A percentile compares a stretch with the other conserved stretches of the same genome.
Conservation (phyloP, 2,113 vertebrate species). For the Pitta sordida region DNA sequence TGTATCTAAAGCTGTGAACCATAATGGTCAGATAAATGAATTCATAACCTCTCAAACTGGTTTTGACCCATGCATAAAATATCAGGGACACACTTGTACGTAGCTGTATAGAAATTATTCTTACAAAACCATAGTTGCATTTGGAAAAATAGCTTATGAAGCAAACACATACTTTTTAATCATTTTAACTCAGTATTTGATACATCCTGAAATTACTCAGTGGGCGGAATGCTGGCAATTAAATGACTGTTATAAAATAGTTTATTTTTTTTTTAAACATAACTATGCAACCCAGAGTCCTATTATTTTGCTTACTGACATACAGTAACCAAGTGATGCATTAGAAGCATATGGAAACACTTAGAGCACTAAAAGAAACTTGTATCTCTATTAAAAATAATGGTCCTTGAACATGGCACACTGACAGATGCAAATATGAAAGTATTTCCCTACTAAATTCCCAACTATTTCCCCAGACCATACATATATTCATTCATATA, state of each 20-base stretch:
- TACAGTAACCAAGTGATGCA: neutral
- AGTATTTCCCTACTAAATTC: neutral
- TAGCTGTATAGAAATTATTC: neutral
- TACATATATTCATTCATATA: rapidly evolving
- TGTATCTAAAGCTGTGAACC: neutral
- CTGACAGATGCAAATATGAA: neutral
- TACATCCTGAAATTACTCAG: neutral
- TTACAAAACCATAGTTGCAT: neutral
- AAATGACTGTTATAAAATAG: neutral
- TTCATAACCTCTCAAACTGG: neutral
- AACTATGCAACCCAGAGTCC: neutral
- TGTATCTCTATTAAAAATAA: neutral
- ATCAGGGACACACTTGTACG: neutral
- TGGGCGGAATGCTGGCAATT: neutral
- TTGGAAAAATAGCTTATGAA: neutral
- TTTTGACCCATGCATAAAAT: neutral
- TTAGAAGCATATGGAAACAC: neutral
- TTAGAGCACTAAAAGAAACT: neutral
- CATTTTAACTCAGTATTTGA: neutral
- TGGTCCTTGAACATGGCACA: neutral
- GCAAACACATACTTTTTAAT: neutral
- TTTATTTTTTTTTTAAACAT: neutral
- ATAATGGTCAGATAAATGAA: neutral
- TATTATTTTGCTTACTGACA: neutral
- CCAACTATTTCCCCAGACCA: neutral